Base-by-base conservation (phyloP, 2,113 vertebrate genomes). In the Rhea americana region DNA sequence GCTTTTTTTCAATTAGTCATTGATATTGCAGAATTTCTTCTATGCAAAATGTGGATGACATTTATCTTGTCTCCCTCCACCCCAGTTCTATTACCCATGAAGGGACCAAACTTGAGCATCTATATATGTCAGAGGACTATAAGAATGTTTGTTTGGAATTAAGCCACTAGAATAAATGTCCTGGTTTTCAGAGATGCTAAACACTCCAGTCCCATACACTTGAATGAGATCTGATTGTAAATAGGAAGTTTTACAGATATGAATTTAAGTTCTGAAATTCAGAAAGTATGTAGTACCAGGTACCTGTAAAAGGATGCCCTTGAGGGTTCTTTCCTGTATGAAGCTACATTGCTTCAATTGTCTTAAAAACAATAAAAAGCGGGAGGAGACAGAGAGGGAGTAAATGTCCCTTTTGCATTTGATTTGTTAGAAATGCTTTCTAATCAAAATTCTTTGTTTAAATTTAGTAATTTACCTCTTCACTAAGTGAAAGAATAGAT, bases 301-400 rank as follows among this genome's bases (percentile, higher is more conserved):
- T 13, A 43, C 11, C 7, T 65, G 35, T 56, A 50, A 90, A 77
- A 51, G 28, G 10, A 4, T 4, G 5, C 43, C 66, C 80, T 50
- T 72, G 43, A 66, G 48, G 55, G 5, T 12, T 75, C 35, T 32
- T 68, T 85, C 17, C 4, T 41, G 6, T 47, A 18, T 50, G 12
- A 22, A 72, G 9, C 26, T 85, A 7, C 3, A 7, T 41, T 67
- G 32, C 73, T 90, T 68, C 25, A 45, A 2, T 50, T 81, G 12
- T 4, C 2, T 71, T 22, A 35, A 66, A 11, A 17, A 21, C 30
- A 51, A 13, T 9, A 53, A 25, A 24, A 56, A 25, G 7, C 7
- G 5, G 7, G 3, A 7, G 6, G 9, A 35, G 35, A 35, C 35
- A 35, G 5, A 6, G 3, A 7, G 6, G 2, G 63, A 63, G 26